Evolutionary conservation across 1,140 invertebrate species (phyloP), one percentile per base, ranked within the genome.

Genomic region (Ceratoteleas bidentatus): DNA sequence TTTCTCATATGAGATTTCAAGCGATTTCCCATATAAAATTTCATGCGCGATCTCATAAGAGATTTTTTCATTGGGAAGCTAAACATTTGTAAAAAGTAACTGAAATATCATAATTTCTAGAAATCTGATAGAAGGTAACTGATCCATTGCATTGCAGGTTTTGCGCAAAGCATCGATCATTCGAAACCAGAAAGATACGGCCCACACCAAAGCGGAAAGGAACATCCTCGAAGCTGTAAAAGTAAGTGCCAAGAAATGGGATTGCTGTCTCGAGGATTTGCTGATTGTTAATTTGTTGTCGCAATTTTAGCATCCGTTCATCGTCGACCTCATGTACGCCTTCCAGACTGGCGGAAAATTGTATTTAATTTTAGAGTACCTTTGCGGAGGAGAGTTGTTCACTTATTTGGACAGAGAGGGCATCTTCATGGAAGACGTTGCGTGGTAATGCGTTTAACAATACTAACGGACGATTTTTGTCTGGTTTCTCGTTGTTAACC

Each of bases 291-390:
- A n/a, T n/a, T n/a, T n/a, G n/a, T 50, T 50, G 45, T 94, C 94
- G 70, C 91, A 98, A 49, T 54, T 65, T 15, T 8, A 76, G 97
- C 98, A 99, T 93, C 98, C 98, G 58, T 99, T 99, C 91, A 99
- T 99, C 88, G 98, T 99, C 84, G 97, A 99, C 92, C 92, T 99
- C 87, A 97, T 97, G 85, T 99, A 99, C 93, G 99, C 99, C 82
- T 99, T 99, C 91, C 99, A 99, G 96, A 99, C 99, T 72, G 97
- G 96, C 87, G 98, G 96, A 52, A 99, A 99, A 94, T 91, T 99
- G 74, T 99, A 99, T 93, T 94, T 99, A 87, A 99, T 99, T 88
- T 93, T 99, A 90, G 99, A 99, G 92, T 99, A 99, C 93, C 93
- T 99, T 76, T 97, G 96, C 91, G 99, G 99, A 32, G 99, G 99